phyloP scores from a whole-genome alignment of 2,113 vertebrate genomes.

The Corythoichthys intestinalis region DNA sequence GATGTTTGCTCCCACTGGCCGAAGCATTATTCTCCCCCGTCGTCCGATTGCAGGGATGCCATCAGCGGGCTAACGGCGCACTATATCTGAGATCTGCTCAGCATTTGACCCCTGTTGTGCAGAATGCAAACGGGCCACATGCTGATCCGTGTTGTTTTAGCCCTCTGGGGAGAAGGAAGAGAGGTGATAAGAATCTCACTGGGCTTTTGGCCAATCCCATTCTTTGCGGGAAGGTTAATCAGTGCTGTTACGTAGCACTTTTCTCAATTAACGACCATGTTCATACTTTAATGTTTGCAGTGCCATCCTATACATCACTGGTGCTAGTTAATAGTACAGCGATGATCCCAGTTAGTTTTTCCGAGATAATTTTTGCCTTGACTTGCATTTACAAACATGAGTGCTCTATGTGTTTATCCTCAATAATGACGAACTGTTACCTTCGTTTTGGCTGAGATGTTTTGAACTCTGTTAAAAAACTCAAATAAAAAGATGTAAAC shows the following conservation, averaged over 20 bases:
- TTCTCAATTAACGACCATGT: not conserved
- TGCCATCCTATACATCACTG: not conserved
- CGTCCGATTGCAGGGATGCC: slow-evolving; percentile 32
- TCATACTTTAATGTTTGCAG: not conserved
- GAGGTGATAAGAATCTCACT: slow-evolving; percentile 67
- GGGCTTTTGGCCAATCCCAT: slow-evolving; percentile 42
- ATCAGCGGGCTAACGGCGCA: slow-evolving; percentile 37
- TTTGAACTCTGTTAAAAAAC: no score
- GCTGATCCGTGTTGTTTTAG: slow-evolving; percentile 71
- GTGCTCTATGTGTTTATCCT: no score
- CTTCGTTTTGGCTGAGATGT: no score
- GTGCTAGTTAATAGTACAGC: not conserved
- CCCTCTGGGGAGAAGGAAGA: slow-evolving; percentile 63
- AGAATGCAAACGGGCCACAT: slow-evolving; percentile 62
- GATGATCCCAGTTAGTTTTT: no score
- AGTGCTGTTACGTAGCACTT: not conserved
- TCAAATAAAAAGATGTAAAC: no score
- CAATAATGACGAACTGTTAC: no score
- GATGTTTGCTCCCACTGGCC: slow-evolving; percentile 30
- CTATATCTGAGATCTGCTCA: slow-evolving; percentile 59
- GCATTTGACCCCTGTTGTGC: slow-evolving; percentile 51
- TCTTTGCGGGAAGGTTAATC: slow-evolving; percentile 26
- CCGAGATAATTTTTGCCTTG: no score
- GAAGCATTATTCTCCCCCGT: slow-evolving; percentile 7
- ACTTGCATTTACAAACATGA: no score